Evolutionary conservation across 2,888 invertebrate genomes (phyloP).

Genomic region (Siphonodentalium dalli): DNA sequence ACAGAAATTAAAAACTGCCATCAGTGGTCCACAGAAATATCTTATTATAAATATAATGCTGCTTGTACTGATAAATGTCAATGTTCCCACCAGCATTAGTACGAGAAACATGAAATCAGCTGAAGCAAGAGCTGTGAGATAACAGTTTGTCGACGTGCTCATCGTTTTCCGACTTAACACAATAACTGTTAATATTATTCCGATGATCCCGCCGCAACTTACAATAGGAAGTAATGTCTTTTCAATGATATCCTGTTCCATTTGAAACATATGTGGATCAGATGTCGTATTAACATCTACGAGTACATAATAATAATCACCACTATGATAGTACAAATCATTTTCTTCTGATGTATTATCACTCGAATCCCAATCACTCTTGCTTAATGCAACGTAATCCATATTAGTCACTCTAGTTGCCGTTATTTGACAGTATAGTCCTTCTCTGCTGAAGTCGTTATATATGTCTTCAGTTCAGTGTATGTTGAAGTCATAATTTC

Average conservation of each 20-base stretch:
- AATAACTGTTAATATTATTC: slow-evolving; percentile 57
- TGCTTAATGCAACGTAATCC: no score
- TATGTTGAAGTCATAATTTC: no score
- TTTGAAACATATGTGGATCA: no score
- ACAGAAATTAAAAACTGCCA: slow-evolving; percentile 41
- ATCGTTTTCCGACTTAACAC: slow-evolving; percentile 60
- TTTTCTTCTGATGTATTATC: no score
- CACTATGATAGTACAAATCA: no score
- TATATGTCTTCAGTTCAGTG: no score
- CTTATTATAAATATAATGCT: slow-evolving; percentile 41
- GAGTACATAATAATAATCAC: no score
- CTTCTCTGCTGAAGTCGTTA: no score
- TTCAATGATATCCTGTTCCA: slow-evolving; percentile 12
- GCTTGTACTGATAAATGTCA: slow-evolving; percentile 34
- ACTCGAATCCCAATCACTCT: no score
- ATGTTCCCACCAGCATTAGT: slow-evolving; percentile 31
- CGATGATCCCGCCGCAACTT: slow-evolving; percentile 53
- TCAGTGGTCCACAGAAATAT: slow-evolving; percentile 39
- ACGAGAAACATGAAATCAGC: slow-evolving; percentile 57
- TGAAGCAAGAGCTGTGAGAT: slow-evolving; percentile 55
- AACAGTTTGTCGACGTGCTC: slow-evolving; percentile 62
- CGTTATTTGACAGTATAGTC: no score
- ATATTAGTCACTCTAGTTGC: no score
- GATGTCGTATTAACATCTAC: no score
- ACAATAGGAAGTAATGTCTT: slow-evolving; percentile 41